Base-by-base conservation (phyloP, 1,140 invertebrate genomes). In the Drosophila sechellia region DNA sequence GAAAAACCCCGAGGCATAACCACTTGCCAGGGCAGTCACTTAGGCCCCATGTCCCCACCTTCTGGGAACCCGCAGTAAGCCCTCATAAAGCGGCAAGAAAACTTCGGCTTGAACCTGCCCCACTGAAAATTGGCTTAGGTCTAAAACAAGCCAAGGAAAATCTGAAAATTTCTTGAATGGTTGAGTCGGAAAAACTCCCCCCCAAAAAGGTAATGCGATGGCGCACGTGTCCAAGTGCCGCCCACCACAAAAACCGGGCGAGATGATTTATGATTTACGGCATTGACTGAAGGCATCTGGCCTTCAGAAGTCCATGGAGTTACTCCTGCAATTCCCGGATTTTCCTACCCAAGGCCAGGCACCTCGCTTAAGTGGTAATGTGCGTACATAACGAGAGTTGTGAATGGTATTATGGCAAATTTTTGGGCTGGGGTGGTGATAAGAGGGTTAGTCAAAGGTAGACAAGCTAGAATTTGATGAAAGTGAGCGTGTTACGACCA, bases 81-180 rank as follows among this genome's bases (percentile, higher is more conserved):
- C 81, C 31, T 56, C 69, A 78, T 78, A 74, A 81, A 78, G 45
- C 31, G 57, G 34, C 6, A 56, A 54, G 42, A 55, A 76, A 85
- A 78, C 59, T 80, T 81, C 58, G 58, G 53, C 84, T 69, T 77
- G 79, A 87, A 87, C 83, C 83, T 87, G 84, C 83, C 83, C 79
- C 83, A 87, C 83, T 84, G 83, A 87, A 84, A 87, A 87, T 87
- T 87, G 83, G 84, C 83, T 89, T 87, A 77, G 60, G 76, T 66
- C 61, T 48, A 13, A 31, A 10, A 31, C 20, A 40, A 6, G 49
- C 11, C 11, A 43, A 56, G 2, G 39, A 60, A 57, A 66, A 50
- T 64, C 37, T 64, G 45, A 15, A 66, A 50, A 52, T 40, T 61
- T 43, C 37, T 12, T 31, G 4, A 25, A n/a, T 25, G 12, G 20